Base-by-base conservation (phyloP, 2,113 vertebrate genomes). In the Mastomys natalensis region DNA sequence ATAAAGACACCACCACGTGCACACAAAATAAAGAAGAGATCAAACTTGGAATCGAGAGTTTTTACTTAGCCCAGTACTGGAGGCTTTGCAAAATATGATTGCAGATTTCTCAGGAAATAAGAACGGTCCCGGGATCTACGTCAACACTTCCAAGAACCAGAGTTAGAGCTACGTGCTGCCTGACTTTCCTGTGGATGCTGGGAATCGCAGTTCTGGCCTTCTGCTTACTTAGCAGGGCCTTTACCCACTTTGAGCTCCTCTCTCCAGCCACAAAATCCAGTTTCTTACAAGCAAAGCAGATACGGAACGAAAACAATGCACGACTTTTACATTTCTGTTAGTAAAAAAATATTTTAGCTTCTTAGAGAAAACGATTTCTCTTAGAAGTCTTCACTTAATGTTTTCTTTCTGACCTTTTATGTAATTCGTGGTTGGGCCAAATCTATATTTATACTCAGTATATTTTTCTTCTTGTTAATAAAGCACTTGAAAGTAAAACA, bases 361-460 rank as follows among this genome's bases (percentile, higher is more conserved):
- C 55, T 92, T 76, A 90, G 21, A 86, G 88, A 51, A 96, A 93
- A 96, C 19, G 13, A n/a, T 66, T 87, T 84, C 17, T 66, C 31
- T 82, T 86, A 73, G 68, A 95, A 93, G 43, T 68, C 34, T 55
- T 43, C 15, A 87, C 58, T 95, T 53, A 91, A 64, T 7, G 40
- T 64, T 96, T 97, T 82, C 80, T 88, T 78, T 84, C 53, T 90
- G 60, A 87, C 40, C 62, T 91, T 55, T 7, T 68, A 34, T 85
- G 31, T 72, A 62, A 76, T 48, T 40, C 66, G 53, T 68, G 66
- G 86, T 55, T 21, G 0, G 0, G 45, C 22, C 17, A 64, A 89
- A 95, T 81, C 40, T 80, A 7, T 40, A 74, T 24, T 93, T 87
- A 91, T 5, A 51, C 74, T 76, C 22, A 68, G 51, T 66, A 70